Base-by-base conservation (phyloP, 1,140 invertebrate genomes). In the Venturia canescens region DNA sequence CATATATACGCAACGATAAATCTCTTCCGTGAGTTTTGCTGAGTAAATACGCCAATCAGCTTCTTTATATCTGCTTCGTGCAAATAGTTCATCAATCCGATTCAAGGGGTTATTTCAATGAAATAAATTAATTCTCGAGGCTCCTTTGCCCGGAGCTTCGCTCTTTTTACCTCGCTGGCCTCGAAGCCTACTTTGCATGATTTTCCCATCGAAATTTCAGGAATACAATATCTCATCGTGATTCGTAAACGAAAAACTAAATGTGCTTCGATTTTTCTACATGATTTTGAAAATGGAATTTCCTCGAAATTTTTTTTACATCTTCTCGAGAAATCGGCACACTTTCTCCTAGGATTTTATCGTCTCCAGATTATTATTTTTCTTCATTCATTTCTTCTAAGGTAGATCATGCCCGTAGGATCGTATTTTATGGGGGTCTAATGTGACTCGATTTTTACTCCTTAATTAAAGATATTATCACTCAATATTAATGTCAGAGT, bases 31-130 rank as follows among this genome's bases (percentile, higher is more conserved):
- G 79, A 88, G 79, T 89, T 88, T 87, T 83, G 23, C 84, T 87
- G 83, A 85, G 85, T 88, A 90, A 90, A 90, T 90, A 90, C 84
- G 86, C 87, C 88, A 89, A 91, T 90, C 89, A 89, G 86, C 84
- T 87, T 87, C 86, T 88, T 89, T 88, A 86, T 87, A 84, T 86
- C 86, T 72, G 78, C 60, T 81, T 82, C 80, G 84, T 85, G 86
- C 84, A 90, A 90, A 90, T 86, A 91, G 85, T 89, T 90, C 89
- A 90, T 90, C 89, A 90, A 89, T 87, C 83, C 84, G 82, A 89
- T 88, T 89, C 84, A 84, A 85, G 72, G 82, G 84, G 84, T 87
- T 86, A 85, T 89, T 86, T 84, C 82, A 81, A 87, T 86, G 84
- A 86, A 89, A 87, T 88, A 89, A 88, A 90, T 89, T 89, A 86